Evolutionary conservation across 53 echinoderm and acorn worm species (phyloP).

Genomic region (Holothuria scabra): DNA sequence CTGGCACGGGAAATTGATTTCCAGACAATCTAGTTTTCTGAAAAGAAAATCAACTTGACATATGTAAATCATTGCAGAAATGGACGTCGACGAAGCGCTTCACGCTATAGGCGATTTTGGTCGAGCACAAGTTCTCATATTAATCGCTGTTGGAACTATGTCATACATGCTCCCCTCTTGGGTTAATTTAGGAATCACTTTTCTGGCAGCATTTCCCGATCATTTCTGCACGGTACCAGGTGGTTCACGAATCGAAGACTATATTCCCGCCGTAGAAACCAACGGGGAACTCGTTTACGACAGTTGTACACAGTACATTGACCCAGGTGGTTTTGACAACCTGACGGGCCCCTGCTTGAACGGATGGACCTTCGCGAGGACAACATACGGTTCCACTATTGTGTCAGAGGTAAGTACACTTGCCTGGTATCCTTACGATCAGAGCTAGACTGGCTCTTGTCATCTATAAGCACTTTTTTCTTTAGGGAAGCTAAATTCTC

Average conservation of each 20-base stretch:
- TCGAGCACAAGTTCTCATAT: slow-evolving; percentile 74
- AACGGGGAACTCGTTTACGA: slow-evolving; percentile 14
- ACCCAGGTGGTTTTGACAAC: slow-evolving; percentile 54
- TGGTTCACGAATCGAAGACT: neutral
- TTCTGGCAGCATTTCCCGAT: slow-evolving; percentile 75
- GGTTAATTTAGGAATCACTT: slow-evolving; percentile 81
- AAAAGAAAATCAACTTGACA: no score
- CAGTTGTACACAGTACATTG: slow-evolving; percentile 23
- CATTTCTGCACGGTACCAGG: slow-evolving; percentile 55
- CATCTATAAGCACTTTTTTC: no score
- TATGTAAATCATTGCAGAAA: no score
- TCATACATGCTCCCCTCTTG: slow-evolving; percentile 78
- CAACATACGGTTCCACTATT: slow-evolving; percentile 69
- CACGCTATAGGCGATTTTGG: slow-evolving; percentile 73
- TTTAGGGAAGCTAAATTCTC: no score
- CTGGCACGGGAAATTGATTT: no score
- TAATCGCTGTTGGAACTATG: slow-evolving; percentile 69
- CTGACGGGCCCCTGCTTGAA: slow-evolving; percentile 61
- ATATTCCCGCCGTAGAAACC: neutral
- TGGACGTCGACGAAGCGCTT: slow-evolving; percentile 81
- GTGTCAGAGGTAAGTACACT: slow-evolving; percentile 68
- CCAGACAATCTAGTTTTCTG: no score
- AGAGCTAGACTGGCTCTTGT: no score
- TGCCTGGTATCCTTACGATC: no score
- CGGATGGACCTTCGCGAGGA: slow-evolving; percentile 74